Percentiles rank a stretch among this genome's conserved stretches.
phyloP scores from a whole-genome alignment of 2,888 invertebrate species.

The Acanthosepion lycidas region DNA sequence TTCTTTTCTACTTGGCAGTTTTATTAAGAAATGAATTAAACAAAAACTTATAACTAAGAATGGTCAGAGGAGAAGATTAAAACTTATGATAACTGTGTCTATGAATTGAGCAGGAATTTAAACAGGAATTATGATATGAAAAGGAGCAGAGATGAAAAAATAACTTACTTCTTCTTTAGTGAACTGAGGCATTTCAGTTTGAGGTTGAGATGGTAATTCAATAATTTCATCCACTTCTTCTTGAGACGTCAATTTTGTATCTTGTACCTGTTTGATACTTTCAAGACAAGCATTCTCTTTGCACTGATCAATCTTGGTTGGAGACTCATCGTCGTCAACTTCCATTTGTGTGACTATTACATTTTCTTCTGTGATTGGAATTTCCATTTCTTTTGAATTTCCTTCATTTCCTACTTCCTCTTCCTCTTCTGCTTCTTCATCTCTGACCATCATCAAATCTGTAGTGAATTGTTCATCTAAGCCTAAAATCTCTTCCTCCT shows the following conservation, averaged over 20 bases:
- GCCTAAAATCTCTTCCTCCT: background rate
- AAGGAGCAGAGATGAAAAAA: background rate
- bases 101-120: too few relatives aligned
- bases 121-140: background rate
- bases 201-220: background rate
- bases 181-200: background rate
- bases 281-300: background rate
- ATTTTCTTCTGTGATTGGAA: background rate
- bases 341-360: background rate
- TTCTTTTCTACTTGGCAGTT: background rate
- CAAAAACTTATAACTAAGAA: background rate
- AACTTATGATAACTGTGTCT: background rate
- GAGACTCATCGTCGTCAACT: background rate
- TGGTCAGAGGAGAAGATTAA: background rate
- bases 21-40: background rate
- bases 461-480: constrained; percentile 16
- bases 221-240: background rate
- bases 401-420: background rate
- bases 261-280: background rate
- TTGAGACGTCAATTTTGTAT: background rate
- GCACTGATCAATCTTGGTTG: background rate
- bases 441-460: constrained; percentile 21
- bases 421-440: background rate
- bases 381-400: too few relatives aligned
- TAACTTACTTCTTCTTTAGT: constrained; percentile 33